Percentiles rank a stretch among this genome's conserved stretches.
These are phyloP conservation scores for Apamea epomidion DNA, from an alignment of 2,888 invertebrate genomes.

Conservation along the genomic window DNA sequence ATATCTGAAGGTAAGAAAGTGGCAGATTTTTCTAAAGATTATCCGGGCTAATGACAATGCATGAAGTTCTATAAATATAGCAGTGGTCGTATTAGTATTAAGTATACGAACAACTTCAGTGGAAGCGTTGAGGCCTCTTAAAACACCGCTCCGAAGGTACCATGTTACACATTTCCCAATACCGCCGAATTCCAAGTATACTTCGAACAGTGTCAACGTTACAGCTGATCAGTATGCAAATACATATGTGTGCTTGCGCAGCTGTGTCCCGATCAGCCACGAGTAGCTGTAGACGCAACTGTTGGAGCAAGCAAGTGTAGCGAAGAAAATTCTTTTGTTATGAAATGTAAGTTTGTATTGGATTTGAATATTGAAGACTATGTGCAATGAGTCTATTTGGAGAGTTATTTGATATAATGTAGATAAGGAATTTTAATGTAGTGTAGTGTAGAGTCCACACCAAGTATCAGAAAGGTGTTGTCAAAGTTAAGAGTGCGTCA, in stretches of 20 bases:
- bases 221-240: constrained; percentile 59
- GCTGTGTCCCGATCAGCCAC: constrained; percentile 42
- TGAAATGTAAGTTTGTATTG: not conserved
- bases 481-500: not conserved
- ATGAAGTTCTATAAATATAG: not conserved
- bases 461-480: not conserved
- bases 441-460: not conserved
- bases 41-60: not conserved
- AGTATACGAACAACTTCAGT: not conserved
- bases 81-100: not conserved
- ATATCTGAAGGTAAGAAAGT: not conserved
- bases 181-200: constrained; percentile 44
- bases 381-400: not conserved
- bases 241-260: constrained; percentile 56
- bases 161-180: constrained; percentile 55
- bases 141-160: constrained; percentile 50
- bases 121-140: constrained; percentile 22
- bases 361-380: not conserved
- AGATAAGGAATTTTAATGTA: not conserved
- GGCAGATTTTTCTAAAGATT: not conserved
- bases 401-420: not conserved
- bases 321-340: constrained; percentile 15
- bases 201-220: constrained; percentile 26
- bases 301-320: constrained; percentile 22
- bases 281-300: not conserved